Conservation (phyloP, 2,888 invertebrate species). For the Adelognathus sp. region DNA sequence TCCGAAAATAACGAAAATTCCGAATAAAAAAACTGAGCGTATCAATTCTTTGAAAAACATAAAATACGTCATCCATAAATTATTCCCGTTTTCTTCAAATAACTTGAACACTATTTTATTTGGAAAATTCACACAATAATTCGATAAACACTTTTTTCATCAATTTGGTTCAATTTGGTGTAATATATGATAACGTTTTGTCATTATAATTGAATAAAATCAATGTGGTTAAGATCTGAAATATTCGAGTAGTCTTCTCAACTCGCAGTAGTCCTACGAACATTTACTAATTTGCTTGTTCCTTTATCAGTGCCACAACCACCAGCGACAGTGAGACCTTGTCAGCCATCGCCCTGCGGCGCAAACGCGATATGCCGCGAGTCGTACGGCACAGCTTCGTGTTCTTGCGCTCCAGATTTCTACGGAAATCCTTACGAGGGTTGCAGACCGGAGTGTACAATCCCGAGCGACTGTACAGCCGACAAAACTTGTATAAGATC, state of each 20-base stretch:
- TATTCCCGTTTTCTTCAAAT: too few relatives aligned
- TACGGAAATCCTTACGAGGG: conserved; percentile 84
- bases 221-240: too few relatives aligned
- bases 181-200: too few relatives aligned
- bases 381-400: conserved; percentile 85
- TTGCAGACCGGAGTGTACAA: conserved; percentile 88
- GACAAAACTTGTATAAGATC: conserved; percentile 86
- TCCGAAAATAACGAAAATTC: too few relatives aligned
- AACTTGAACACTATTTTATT: too few relatives aligned
- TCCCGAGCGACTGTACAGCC: conserved; percentile 86
- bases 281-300: background rate
- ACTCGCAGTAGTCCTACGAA: background rate
- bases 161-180: too few relatives aligned
- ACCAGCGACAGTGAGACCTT: conserved; percentile 80
- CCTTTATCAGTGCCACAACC: conserved; percentile 62
- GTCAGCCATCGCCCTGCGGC: conserved; percentile 86
- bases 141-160: too few relatives aligned
- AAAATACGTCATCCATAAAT: too few relatives aligned
- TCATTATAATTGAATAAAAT: too few relatives aligned
- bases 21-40: too few relatives aligned
- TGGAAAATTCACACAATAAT: too few relatives aligned
- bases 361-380: conserved; percentile 86
- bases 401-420: conserved; percentile 86
- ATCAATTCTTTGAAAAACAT: too few relatives aligned
- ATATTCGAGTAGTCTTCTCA: background rate